Conservation (phyloP, 30 jellyfish, hydroid and myxozoan genomes). For the Pseudorhiza aurosa region DNA sequence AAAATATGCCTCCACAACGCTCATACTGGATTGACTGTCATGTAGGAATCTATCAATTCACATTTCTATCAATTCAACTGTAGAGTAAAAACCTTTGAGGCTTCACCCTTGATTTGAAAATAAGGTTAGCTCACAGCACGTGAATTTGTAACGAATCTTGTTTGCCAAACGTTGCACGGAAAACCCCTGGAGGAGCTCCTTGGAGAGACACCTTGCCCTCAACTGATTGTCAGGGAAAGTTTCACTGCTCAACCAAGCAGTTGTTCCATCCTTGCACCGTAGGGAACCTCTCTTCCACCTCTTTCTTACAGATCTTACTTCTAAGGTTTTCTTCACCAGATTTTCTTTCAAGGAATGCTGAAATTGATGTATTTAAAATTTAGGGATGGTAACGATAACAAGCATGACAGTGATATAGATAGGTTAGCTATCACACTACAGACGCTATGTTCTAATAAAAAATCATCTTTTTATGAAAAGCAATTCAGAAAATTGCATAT, state of each 20-base stretch:
- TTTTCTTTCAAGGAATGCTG: background rate
- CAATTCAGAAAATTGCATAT: background rate
- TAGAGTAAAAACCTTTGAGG: too few relatives aligned
- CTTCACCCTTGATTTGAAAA: too few relatives aligned
- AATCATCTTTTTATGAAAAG: too few relatives aligned
- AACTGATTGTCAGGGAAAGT: background rate
- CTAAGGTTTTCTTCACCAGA: conserved; percentile 4
- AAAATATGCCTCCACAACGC: too few relatives aligned
- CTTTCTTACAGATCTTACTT: conserved; percentile 22
- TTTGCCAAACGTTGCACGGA: conserved; percentile 1
- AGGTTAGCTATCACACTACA: too few relatives aligned
- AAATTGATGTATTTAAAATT: too few relatives aligned
- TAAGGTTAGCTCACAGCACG: conserved; percentile 4
- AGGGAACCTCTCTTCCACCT: conserved; percentile 12
- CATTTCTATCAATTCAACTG: too few relatives aligned
- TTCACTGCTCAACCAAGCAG: conserved; percentile 13
- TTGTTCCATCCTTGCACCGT: conserved; percentile 21
- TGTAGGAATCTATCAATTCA: too few relatives aligned
- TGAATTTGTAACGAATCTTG: conserved; percentile 33
- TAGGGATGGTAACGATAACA: too few relatives aligned
- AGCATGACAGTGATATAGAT: too few relatives aligned
- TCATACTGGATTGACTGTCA: too few relatives aligned
- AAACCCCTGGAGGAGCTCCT: conserved; percentile 58
- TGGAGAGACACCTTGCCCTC: conserved; percentile 3
- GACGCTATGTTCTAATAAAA: too few relatives aligned